phyloP scores from a whole-genome alignment of 2,888 invertebrate species.

The Andrena trimmerana region DNA sequence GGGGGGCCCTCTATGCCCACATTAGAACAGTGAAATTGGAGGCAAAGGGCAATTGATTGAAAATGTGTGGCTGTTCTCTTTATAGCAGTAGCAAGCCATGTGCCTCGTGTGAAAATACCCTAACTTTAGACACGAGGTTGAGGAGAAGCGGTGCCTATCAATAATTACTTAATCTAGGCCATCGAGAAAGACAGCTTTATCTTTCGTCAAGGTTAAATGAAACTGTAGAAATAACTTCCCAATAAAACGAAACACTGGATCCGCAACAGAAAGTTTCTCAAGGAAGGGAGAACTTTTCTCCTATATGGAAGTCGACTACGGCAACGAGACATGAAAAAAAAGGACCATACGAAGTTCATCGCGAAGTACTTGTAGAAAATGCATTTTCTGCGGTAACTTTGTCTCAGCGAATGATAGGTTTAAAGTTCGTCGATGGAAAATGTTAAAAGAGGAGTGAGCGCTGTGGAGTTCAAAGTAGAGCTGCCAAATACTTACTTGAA shows the following conservation, averaged over 20 bases:
- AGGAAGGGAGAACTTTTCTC: background rate
- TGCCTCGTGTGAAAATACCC: background rate
- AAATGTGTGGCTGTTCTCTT: background rate
- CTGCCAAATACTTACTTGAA: no score
- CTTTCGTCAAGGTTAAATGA: conserved; percentile 12
- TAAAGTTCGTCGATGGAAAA: background rate
- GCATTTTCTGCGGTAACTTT: conserved; percentile 12
- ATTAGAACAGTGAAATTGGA: no score
- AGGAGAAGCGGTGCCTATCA: background rate
- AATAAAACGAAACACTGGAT: background rate
- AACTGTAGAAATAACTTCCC: conserved; percentile 33
- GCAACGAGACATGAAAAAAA: background rate
- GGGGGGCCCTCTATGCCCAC: no score
- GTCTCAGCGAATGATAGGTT: conserved; percentile 14
- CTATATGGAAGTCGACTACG: background rate
- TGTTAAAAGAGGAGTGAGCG: background rate
- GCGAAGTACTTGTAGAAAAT: conserved; percentile 1
- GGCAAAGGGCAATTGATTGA: no score
- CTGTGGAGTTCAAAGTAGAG: no score
- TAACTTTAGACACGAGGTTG: background rate
- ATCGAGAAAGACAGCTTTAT: conserved; percentile 19
- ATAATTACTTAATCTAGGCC: conserved; percentile 33
- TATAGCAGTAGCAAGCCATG: background rate
- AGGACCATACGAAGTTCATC: conserved; percentile 1
- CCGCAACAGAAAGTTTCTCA: conserved; percentile 4